Percentiles rank a stretch among this genome's conserved stretches.
These are phyloP conservation scores for Zootoca vivipara DNA, from an alignment of 2,113 vertebrate species.

Conservation along the genomic window DNA sequence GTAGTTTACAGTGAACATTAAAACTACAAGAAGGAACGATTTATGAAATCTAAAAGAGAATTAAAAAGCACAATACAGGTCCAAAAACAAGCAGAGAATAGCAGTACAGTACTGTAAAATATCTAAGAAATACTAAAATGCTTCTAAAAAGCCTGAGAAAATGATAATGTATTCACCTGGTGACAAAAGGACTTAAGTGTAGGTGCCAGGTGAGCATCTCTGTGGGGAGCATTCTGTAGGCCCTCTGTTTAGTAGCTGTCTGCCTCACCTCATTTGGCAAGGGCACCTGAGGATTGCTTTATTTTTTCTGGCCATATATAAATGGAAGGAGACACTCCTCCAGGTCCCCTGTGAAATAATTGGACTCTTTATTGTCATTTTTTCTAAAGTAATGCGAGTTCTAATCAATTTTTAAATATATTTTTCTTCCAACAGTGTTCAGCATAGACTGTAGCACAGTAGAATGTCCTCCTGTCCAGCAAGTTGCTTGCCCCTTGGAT, in stretches of 20 bases:
- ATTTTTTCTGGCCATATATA: background rate
- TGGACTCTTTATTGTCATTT: background rate
- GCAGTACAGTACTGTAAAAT: too few species aligned
- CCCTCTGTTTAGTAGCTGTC: background rate
- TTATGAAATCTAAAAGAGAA: background rate
- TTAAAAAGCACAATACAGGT: background rate
- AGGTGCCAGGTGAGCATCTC: background rate
- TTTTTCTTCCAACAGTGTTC: slow-evolving; percentile 77
- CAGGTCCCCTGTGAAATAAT: background rate
- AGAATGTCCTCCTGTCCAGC: slow-evolving; percentile 87
- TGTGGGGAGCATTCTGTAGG: background rate
- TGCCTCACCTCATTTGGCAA: background rate
- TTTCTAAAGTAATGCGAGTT: slow-evolving; percentile 29
- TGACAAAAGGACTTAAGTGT: background rate
- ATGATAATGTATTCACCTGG: background rate
- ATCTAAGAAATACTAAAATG: background rate
- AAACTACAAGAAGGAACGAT: background rate
- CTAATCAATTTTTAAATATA: slow-evolving; percentile 1
- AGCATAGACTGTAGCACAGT: slow-evolving; percentile 91
- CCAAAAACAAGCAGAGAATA: background rate
- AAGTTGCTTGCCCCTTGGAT: slow-evolving; percentile 86
- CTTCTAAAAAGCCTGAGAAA: background rate
- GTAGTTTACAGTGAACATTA: background rate
- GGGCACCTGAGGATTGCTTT: background rate
- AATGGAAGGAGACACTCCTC: background rate